phyloP scores from a whole-genome alignment of 2,113 vertebrate species.

The Peucedramus taeniatus region DNA sequence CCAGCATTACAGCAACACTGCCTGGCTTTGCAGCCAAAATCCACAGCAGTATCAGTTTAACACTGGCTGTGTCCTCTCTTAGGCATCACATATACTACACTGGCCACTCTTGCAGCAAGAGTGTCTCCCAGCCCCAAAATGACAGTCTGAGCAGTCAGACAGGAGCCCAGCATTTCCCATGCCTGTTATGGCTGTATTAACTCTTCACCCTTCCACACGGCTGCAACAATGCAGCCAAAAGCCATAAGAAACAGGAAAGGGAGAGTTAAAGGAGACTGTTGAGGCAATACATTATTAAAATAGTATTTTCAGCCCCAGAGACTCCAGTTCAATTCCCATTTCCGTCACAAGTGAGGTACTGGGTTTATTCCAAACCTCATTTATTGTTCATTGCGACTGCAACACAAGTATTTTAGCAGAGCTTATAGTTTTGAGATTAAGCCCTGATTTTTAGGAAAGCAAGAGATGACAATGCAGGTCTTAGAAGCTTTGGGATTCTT shows the following conservation, averaged over 20 bases:
- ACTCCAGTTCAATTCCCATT: not conserved
- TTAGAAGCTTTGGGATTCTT: not conserved
- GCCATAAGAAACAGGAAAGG: not conserved
- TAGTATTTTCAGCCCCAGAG: not conserved
- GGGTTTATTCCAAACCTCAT: slow-evolving; percentile 18
- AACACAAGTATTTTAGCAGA: not conserved
- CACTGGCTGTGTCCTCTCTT: not conserved
- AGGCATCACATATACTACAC: not conserved
- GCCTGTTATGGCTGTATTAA: not conserved
- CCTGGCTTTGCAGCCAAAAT: not conserved
- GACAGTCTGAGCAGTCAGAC: not conserved
- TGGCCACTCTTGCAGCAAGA: not conserved
- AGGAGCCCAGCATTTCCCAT: not conserved
- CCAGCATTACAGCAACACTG: not conserved
- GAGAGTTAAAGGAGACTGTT: not conserved
- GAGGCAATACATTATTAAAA: slow-evolving; percentile 32
- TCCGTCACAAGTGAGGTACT: not conserved
- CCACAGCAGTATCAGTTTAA: not conserved
- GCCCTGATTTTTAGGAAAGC: not conserved
- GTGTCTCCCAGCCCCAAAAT: not conserved
- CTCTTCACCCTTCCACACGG: not conserved
- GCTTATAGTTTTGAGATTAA: not conserved
- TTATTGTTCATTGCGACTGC: not conserved
- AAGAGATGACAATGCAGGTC: not conserved
- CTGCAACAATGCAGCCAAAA: not conserved